Percentiles rank a stretch among this genome's conserved stretches.
Evolutionary conservation across 2,113 vertebrate genomes (phyloP).

Genomic region (Glaucomys volans): DNA sequence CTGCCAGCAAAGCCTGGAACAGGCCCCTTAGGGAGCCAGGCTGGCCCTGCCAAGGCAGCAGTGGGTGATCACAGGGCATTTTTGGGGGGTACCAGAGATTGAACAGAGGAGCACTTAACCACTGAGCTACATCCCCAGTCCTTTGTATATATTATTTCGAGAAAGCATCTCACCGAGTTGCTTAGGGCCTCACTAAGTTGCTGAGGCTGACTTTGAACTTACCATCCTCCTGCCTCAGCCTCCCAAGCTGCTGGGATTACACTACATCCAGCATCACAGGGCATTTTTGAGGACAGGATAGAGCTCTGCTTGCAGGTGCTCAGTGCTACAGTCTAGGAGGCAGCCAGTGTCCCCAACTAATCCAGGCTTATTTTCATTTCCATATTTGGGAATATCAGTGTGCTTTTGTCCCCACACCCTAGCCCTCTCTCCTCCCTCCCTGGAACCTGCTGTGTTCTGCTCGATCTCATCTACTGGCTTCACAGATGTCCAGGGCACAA

Average conservation of each 20-base stretch:
- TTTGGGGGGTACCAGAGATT: no score
- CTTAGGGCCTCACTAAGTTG: no score
- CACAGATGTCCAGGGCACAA: neutral
- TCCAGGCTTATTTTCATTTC: neutral
- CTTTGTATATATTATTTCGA: no score
- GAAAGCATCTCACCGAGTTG: no score
- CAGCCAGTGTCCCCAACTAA: neutral
- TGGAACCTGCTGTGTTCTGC: neutral
- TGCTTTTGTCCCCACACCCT: neutral
- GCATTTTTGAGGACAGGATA: neutral
- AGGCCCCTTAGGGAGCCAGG: neutral
- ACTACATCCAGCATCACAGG: no score
- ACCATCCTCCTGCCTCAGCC: no score
- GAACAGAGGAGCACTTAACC: no score
- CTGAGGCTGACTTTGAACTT: no score
- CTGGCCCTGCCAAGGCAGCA: neutral
- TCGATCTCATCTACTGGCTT: neutral
- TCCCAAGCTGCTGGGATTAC: no score
- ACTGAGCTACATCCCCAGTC: no score
- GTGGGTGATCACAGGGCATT: neutral
- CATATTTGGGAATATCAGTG: neutral
- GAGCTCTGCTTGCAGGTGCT: neutral
- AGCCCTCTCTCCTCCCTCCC: neutral
- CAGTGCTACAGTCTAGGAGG: neutral
- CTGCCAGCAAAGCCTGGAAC: neutral